Conservation (phyloP, 2,113 vertebrate species). For the Leptosomus discolor region DNA sequence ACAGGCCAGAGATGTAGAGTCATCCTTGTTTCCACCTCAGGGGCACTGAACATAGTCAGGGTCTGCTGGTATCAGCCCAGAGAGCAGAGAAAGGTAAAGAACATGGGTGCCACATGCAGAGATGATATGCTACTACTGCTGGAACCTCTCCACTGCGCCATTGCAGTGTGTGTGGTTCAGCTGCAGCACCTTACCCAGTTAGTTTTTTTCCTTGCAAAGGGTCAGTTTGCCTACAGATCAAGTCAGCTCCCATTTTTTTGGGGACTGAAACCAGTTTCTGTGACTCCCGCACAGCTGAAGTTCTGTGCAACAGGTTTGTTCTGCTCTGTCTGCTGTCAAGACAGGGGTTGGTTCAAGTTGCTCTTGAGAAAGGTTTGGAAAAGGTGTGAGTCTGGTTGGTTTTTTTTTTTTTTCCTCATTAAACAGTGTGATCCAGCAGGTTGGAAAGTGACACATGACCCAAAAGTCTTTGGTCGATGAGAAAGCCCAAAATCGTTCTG, state of each 20-base stretch:
- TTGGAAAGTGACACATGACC: conserved; percentile 34
- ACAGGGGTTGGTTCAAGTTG: neutral
- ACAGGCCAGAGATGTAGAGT: neutral
- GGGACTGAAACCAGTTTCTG: neutral
- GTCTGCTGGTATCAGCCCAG: neutral
- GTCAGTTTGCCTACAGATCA: neutral
- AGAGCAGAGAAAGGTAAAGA: neutral
- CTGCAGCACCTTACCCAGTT: neutral
- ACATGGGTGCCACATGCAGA: accelerated
- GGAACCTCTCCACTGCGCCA: accelerated
- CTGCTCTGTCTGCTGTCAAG: neutral
- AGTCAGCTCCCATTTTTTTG: neutral
- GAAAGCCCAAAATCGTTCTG: conserved; percentile 9
- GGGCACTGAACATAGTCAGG: accelerated
- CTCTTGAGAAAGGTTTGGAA: neutral
- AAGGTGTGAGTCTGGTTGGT: neutral
- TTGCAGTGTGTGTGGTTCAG: accelerated
- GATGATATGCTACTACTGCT: neutral
- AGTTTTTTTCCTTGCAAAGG: neutral
- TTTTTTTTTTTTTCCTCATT: too few relatives aligned
- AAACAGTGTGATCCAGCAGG: conserved; percentile 47
- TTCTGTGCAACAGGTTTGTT: neutral
- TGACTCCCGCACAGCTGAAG: neutral
- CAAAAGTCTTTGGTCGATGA: conserved; percentile 58
- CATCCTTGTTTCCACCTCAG: neutral